These are phyloP conservation scores for Chaetodon trifascialis DNA, from an alignment of 2,113 vertebrate genomes.

Conservation along the genomic window DNA sequence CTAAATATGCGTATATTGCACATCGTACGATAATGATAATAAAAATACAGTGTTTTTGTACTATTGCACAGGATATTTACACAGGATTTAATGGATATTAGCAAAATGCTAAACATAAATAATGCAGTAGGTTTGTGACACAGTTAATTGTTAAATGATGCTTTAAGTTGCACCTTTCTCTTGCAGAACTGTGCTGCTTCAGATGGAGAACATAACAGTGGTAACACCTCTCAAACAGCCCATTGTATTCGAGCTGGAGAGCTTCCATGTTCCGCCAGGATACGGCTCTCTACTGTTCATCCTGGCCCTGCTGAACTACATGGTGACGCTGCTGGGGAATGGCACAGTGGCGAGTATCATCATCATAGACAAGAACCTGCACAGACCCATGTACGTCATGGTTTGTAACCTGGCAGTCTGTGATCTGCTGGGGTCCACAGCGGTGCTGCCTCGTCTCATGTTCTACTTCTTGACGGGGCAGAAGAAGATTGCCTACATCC, in stretches of 20 bases:
- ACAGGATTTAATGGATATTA: too few relatives aligned
- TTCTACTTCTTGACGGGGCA: slow-evolving; percentile 62
- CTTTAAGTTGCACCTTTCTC: neutral
- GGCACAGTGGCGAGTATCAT: slow-evolving; percentile 57
- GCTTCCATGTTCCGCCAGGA: slow-evolving; percentile 61
- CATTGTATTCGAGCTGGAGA: slow-evolving; percentile 69
- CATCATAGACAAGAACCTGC: slow-evolving; percentile 54
- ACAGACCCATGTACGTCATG: slow-evolving; percentile 75
- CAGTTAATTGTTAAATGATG: neutral
- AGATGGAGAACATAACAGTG: slow-evolving; percentile 64
- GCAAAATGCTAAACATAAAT: too few relatives aligned
- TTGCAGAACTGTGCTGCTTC: slow-evolving; percentile 5
- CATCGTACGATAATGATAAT: too few relatives aligned
- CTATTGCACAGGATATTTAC: too few relatives aligned
- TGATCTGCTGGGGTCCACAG: slow-evolving; percentile 67
- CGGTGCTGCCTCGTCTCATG: slow-evolving; percentile 68
- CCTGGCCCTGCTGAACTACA: slow-evolving; percentile 58
- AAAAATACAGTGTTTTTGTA: too few relatives aligned
- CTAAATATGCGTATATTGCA: too few relatives aligned
- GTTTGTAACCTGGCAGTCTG: slow-evolving; percentile 64
- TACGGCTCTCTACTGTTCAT: slow-evolving; percentile 56
- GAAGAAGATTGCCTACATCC: slow-evolving; percentile 52
- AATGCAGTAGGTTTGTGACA: too few relatives aligned
- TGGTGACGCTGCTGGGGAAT: slow-evolving; percentile 62
- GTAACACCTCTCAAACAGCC: slow-evolving; percentile 56